Base-by-base conservation (phyloP, 1,140 invertebrate genomes). In the Calosoma granatense region DNA sequence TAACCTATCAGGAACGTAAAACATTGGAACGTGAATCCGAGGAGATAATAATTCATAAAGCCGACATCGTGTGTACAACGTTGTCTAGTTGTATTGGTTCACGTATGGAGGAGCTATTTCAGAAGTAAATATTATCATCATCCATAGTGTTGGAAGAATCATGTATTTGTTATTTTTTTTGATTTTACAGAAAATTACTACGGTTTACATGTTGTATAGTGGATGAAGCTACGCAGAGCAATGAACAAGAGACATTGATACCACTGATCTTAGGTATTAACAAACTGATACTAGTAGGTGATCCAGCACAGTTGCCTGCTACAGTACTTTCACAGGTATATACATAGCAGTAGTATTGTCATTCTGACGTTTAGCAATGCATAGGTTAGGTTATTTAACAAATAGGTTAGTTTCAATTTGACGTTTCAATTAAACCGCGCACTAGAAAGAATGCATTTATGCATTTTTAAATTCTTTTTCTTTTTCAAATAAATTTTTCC, bases 151-250 rank as follows among this genome's bases (percentile, higher is more conserved):
- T 14, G 1, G 20, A n/a, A 21, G 20, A 21, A 20, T 36, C 54
- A 55, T 43, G 47, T 20, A 23, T 20, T 30, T 56, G 19, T 63
- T 23, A 11, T 14, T 58, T 39, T 41, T 20, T 57, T 60, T 57
- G 26, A 19, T n/a, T n/a, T 65, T 54, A 70, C 63, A 76, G 77
- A 9, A 61, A 75, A 19, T 69, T 74, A 1, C 67, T 76, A 11
- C 75, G 73, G 11, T 90, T 94, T 67, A 82, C 86, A 51, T 78
- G 87, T 51, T 94, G 92, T 64, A 91, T 97, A 26, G 80, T 96
- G 23, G 93, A 97, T 70, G 93, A 97, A 74, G 92, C 93, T 14
- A 88, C 90, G 0, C 91, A 95, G 63, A 85, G 84, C 60, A 83
- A 83, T 19, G 92, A 96, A 71, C 81, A 87, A 0, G 88, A 91